Conservation (phyloP, 1,140 invertebrate genomes). For the Hylaeus volcanicus region DNA sequence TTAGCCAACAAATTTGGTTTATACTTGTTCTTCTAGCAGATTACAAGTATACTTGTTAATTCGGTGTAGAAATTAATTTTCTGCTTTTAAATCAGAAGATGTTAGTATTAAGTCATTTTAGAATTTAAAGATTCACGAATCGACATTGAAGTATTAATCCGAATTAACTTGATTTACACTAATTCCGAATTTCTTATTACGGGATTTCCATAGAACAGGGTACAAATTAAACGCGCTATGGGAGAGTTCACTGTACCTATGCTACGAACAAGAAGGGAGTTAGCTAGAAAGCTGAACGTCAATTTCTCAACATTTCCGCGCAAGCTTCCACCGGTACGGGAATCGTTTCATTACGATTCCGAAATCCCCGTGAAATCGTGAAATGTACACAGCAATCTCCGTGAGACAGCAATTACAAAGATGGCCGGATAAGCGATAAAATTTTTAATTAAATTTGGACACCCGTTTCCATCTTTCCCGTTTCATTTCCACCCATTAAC, state of each 20-base stretch:
- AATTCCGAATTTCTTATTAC: too few species aligned
- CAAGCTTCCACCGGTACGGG: background rate
- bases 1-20: too few species aligned
- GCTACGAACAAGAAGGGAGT: background rate
- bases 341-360: background rate
- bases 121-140: too few species aligned
- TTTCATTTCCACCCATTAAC: slow-evolving; percentile 20
- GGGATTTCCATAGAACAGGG: too few species aligned
- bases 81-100: too few species aligned
- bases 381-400: background rate
- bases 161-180: too few species aligned
- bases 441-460: slow-evolving; percentile 47
- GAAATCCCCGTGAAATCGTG: background rate
- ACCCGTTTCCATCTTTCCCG: background rate
- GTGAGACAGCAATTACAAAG: background rate
- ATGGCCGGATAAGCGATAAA: slow-evolving; percentile 8
- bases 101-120: too few species aligned
- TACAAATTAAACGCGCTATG: too few species aligned
- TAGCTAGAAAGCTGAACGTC: background rate
- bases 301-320: background rate
- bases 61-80: too few species aligned
- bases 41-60: too few species aligned
- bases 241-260: background rate
- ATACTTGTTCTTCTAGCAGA: too few species aligned
- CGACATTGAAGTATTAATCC: too few species aligned